Evolutionary conservation across 1,140 invertebrate genomes (phyloP).

Genomic region (Aphis gossypii): DNA sequence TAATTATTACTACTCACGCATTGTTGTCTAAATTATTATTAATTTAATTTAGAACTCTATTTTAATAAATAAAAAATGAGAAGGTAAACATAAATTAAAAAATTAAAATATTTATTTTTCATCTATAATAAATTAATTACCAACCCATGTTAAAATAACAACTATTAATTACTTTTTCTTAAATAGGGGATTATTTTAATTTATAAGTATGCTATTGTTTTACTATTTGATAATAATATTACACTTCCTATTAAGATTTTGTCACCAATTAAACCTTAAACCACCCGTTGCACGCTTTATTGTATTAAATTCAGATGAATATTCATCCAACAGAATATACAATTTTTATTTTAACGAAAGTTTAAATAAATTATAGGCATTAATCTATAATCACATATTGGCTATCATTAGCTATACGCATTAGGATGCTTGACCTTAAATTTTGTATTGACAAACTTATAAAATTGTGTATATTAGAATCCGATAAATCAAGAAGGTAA

Average conservation of each 20-base stretch:
- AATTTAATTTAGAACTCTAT: not conserved
- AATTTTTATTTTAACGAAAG: not conserved
- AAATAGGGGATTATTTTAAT: not conserved
- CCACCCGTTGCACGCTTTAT: not conserved
- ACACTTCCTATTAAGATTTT: not conserved
- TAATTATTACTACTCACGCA: not conserved
- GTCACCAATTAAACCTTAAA: not conserved
- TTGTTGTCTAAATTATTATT: slow-evolving; percentile 6
- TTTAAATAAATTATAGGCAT: not conserved
- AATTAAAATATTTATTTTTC: slow-evolving; percentile 17
- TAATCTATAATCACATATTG: not conserved
- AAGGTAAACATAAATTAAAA: not conserved
- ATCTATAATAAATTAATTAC: not conserved
- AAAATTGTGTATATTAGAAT: too few species aligned
- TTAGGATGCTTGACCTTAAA: not conserved
- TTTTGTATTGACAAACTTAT: too few species aligned
- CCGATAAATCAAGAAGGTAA: too few species aligned
- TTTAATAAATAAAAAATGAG: not conserved
- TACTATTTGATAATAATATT: not conserved
- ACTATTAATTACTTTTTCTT: not conserved
- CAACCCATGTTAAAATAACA: not conserved
- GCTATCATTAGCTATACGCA: slow-evolving; percentile 33
- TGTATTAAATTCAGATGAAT: not conserved
- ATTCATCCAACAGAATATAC: not conserved
- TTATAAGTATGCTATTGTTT: not conserved